Conservation (phyloP, 2,113 vertebrate species). For the Nycticebus coucang region DNA sequence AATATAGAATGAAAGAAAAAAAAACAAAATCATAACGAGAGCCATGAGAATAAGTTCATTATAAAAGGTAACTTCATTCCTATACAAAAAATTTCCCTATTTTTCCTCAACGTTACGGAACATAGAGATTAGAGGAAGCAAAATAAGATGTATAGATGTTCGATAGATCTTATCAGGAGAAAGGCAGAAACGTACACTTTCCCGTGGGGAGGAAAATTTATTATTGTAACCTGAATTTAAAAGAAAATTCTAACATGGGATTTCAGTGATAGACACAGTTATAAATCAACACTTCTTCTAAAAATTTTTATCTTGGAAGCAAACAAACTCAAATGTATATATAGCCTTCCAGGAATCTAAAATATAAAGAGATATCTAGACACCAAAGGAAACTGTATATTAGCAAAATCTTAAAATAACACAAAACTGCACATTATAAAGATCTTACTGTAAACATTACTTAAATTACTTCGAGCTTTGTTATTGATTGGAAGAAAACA, state of each 20-base stretch:
- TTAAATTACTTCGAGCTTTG: neutral
- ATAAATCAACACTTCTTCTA: neutral
- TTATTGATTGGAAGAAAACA: neutral
- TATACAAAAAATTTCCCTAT: neutral
- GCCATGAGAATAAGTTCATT: neutral
- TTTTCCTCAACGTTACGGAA: neutral
- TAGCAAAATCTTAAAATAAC: neutral
- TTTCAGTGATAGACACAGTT: neutral
- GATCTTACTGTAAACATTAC: neutral
- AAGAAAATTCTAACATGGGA: neutral
- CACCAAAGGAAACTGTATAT: neutral
- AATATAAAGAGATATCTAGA: neutral
- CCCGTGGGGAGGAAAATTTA: neutral
- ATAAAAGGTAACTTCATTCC: neutral
- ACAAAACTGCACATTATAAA: neutral
- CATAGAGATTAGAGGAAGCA: neutral
- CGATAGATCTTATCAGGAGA: neutral
- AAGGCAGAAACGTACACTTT: neutral
- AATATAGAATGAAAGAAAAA: neutral
- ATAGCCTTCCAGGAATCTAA: neutral
- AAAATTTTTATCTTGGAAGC: neutral
- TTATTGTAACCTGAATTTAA: neutral
- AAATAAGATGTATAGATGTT: neutral
- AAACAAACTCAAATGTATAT: neutral
- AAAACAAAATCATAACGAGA: neutral